phyloP scores from a whole-genome alignment of 2,797 vertebrate species.

The Lacerta agilis region DNA sequence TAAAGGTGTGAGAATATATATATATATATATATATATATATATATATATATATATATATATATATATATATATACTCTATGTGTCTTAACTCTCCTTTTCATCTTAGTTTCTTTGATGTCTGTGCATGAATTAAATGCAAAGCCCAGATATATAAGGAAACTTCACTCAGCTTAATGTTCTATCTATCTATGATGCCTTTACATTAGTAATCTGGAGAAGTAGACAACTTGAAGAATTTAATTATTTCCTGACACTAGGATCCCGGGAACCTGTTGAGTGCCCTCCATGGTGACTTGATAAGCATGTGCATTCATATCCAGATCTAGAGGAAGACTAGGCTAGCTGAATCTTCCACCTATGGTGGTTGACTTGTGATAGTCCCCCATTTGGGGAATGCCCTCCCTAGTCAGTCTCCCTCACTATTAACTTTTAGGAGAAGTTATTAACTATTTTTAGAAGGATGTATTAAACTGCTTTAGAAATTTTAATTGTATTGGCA shows the following conservation, averaged over 20 bases:
- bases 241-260: neutral
- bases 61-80: neutral
- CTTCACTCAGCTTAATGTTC: neutral
- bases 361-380: no score
- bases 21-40: neutral
- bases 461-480: no score
- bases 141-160: neutral
- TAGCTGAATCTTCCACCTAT: neutral
- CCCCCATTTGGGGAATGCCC: no score
- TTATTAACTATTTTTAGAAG: no score
- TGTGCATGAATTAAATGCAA: conserved; percentile 14
- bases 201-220: neutral
- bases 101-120: conserved; percentile 6
- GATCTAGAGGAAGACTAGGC: neutral
- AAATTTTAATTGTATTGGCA: no score
- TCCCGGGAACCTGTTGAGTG: neutral
- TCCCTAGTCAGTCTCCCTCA: no score
- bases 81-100: neutral
- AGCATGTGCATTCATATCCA: neutral
- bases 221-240: neutral
- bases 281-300: neutral
- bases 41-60: neutral
- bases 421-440: no score
- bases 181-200: neutral
- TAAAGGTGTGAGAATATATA: neutral